phyloP scores from a whole-genome alignment of 2,113 vertebrate genomes.

The Entelurus aequoreus region DNA sequence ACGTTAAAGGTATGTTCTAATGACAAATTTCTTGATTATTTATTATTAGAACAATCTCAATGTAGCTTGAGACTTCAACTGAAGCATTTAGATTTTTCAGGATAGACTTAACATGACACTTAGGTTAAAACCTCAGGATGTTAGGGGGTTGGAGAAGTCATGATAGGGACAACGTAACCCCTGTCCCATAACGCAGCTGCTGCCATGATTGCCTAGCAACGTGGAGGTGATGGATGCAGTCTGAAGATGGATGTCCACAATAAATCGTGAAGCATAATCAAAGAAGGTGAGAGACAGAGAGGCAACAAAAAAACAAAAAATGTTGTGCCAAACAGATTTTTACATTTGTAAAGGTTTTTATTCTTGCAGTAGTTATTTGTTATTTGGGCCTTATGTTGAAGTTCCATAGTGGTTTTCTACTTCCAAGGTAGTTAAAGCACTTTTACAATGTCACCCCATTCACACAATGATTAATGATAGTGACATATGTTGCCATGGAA shows the following conservation, averaged over 20 bases:
- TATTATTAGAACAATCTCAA: neutral
- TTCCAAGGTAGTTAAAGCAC: neutral
- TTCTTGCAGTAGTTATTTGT: neutral
- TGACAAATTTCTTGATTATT: neutral
- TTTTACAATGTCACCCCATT: neutral
- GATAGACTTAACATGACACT: conserved; percentile 13
- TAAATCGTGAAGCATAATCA: conserved; percentile 86
- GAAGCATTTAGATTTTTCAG: neutral
- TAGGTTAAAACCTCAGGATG: neutral
- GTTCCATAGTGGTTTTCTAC: conserved; percentile 62
- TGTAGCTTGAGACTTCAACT: neutral
- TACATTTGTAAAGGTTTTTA: neutral
- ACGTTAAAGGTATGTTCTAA: neutral
- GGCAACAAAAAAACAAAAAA: conserved; percentile 80
- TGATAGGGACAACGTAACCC: conserved; percentile 37
- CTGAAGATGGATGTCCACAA: conserved; percentile 98
- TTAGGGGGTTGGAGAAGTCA: neutral
- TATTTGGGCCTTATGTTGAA: conserved; percentile 44
- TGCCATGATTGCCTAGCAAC: conserved; percentile 98
- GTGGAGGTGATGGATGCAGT: conserved; percentile 94
- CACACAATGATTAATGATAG: neutral
- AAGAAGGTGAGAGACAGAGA: conserved; percentile 46
- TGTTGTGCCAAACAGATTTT: conserved; percentile 29
- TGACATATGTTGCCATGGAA: neutral
- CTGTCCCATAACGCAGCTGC: conserved; percentile 87